phyloP scores from a whole-genome alignment of 35 echinoderm and acorn worm species.

The Strongylocentrotus purpuratus region DNA sequence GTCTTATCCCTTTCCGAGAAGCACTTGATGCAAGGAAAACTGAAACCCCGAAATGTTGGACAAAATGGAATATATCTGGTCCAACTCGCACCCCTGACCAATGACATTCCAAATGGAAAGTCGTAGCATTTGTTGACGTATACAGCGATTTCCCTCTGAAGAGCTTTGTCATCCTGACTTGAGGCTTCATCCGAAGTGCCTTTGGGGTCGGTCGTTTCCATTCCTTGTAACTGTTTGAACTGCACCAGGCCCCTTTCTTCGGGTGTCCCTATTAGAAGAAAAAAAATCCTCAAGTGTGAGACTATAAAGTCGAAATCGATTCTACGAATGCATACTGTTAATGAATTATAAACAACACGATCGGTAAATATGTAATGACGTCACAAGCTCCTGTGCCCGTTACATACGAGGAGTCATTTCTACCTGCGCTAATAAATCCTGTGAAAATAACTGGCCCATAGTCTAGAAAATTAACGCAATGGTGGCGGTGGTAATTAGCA shows the following conservation, averaged over 20 bases:
- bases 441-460: too few species aligned
- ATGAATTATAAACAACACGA: too few species aligned
- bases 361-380: too few species aligned
- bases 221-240: slow-evolving; percentile 43
- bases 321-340: too few species aligned
- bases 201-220: background rate
- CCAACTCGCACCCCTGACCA: slow-evolving; percentile 44
- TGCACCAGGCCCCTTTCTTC: slow-evolving; percentile 70
- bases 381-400: too few species aligned
- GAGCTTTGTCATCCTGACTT: background rate
- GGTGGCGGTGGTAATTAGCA: too few species aligned
- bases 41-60: slow-evolving; percentile 75
- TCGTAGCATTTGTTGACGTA: slow-evolving; percentile 48
- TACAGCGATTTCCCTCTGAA: background rate
- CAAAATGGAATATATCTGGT: slow-evolving; percentile 66
- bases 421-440: too few species aligned
- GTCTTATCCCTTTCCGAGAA: background rate
- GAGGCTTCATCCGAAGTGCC: background rate
- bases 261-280: slow-evolving; percentile 54
- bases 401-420: too few species aligned
- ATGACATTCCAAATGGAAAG: slow-evolving; percentile 71
- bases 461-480: too few species aligned
- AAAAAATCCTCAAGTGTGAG: background rate
- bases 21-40: background rate
- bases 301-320: too few species aligned